Evolutionary conservation across 2,888 invertebrate species (phyloP).

Genomic region (Cotesia congregata): DNA sequence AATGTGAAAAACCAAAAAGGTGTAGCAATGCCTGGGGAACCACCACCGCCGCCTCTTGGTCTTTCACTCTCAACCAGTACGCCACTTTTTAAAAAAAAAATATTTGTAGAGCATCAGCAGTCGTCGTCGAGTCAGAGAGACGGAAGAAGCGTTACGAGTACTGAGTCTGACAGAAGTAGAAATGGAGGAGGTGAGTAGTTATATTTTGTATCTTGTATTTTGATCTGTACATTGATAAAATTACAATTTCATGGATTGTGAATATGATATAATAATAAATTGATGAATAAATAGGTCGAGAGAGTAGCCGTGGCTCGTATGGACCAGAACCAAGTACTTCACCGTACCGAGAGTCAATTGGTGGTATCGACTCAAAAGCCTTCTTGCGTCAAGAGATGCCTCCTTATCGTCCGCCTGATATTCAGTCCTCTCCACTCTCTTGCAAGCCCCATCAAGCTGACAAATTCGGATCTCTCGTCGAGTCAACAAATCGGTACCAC

Average conservation of each 20-base stretch:
- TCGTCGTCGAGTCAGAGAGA: constrained; percentile 42
- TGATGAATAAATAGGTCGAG: constrained; percentile 54
- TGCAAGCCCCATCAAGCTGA: constrained; percentile 59
- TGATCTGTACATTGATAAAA: constrained; percentile 12
- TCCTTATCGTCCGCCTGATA: constrained; percentile 63
- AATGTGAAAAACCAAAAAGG: constrained; percentile 60
- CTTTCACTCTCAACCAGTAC: constrained; percentile 76
- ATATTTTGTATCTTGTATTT: not conserved
- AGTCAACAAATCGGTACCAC: constrained; percentile 59
- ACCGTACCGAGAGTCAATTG: constrained; percentile 63
- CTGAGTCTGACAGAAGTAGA: constrained; percentile 33
- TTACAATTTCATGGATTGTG: constrained; percentile 25
- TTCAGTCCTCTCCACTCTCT: constrained; percentile 50
- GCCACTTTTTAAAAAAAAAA: constrained; percentile 77
- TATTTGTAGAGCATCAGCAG: constrained; percentile 63
- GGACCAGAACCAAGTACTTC: constrained; percentile 65
- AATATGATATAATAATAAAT: not conserved
- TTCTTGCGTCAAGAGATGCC: constrained; percentile 64
- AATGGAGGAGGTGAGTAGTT: constrained; percentile 33
- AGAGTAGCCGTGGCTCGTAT: constrained; percentile 62
- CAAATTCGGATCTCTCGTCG: constrained; percentile 64
- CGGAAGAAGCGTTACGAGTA: constrained; percentile 20
- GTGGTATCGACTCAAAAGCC: constrained; percentile 58
- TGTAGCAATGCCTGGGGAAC: constrained; percentile 63
- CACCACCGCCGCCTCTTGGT: constrained; percentile 70